Evolutionary conservation across 2,888 invertebrate species (phyloP), one percentile per base, ranked within the genome.

Genomic region (Helicoverpa assulta): DNA sequence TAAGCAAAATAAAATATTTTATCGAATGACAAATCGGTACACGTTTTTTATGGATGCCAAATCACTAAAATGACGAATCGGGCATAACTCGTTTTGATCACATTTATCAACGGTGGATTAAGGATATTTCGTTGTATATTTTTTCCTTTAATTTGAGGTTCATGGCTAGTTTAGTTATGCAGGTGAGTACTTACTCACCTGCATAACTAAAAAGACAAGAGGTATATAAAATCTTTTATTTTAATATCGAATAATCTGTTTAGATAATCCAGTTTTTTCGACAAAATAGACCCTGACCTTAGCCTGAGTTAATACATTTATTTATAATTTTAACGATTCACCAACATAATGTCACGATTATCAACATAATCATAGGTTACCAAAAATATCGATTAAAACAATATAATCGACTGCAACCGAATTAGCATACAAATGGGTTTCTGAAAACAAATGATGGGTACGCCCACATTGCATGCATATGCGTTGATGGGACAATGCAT

Each of bases 281-380:
- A 29, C 43, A 60, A 14, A 8, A 21, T 16, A 10, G 52, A 51
- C 63, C 60, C 53, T 76, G 71, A 71, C 56, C 71, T 76, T 76
- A 58, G 7, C 54, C 16, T 61, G 7, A 54, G 33, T 10, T 50
- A 29, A 50, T 29, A 33, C 18, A n/a, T 18, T 12, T 1, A 55
- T 60, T 26, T 62, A 50, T 52, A 70, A 59, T 59, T 58, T 14
- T 8, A 60, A 61, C 53, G 58, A 53, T 33, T 43, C 65, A 16
- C 21, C 6, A 18, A 59, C 21, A 33, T 54, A n/a, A 51, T 76
- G 26, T 54, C 71, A 57, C 50, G 76, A 71, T 18, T 76, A 66
- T 21, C 43, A 53, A 18, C 5, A 53, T 75, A 70, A 75, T 76
- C n/a, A 52, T 66, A 14, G 58, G 70, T 57, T 67, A 54, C 52